These are phyloP conservation scores for Dryoscopus gambensis DNA, from an alignment of 2,113 vertebrate genomes.

Conservation along the genomic window DNA sequence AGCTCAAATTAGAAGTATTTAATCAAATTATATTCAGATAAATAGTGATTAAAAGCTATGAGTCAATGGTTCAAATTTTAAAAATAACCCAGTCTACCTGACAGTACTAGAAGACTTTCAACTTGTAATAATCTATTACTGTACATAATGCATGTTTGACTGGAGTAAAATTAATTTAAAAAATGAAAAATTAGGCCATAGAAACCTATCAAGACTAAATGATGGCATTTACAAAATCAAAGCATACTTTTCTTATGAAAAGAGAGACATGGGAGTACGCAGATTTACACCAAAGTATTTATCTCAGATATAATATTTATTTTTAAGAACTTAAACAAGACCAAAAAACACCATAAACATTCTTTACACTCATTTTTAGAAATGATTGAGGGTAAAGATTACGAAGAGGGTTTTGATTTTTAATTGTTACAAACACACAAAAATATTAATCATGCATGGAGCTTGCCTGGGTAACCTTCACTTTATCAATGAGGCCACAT, in stretches of 20 bases:
- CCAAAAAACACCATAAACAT: background rate
- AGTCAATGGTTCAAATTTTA: background rate
- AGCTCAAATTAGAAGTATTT: background rate
- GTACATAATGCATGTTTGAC: background rate
- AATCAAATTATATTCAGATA: background rate
- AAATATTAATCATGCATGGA: background rate
- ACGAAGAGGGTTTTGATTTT: background rate
- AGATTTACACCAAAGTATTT: background rate
- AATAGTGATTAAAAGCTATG: background rate
- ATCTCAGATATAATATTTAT: background rate
- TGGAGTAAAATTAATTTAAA: background rate
- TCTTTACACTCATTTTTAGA: background rate
- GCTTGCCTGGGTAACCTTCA: slow-evolving; percentile 4
- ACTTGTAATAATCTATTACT: background rate
- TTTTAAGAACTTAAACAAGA: background rate
- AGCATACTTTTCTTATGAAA: background rate
- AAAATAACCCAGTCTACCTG: background rate
- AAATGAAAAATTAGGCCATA: background rate
- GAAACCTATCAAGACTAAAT: background rate
- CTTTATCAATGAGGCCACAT: slow-evolving; percentile 29
- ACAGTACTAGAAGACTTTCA: background rate
- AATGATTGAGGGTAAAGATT: background rate
- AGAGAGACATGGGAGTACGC: background rate
- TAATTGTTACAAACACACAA: background rate
- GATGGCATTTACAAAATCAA: background rate